A percentile compares a stretch with the other conserved stretches of the same genome.
These are phyloP conservation scores for Sapajus apella DNA, from an alignment of 2,113 vertebrate genomes.

Conservation along the genomic window DNA sequence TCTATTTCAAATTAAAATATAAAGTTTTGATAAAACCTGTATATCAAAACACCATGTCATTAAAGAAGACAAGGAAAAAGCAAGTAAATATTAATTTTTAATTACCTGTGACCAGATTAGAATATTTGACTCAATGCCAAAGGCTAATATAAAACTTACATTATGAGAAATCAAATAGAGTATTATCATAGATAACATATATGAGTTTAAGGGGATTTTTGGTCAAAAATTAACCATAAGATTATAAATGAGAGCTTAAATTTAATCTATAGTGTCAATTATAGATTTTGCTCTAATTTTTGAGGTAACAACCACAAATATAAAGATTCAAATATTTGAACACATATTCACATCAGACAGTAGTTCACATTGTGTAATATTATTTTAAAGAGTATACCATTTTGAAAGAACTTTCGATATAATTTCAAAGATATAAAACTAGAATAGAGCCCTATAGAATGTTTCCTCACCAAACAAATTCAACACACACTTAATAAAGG, in stretches of 20 bases:
- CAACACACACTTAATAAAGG: background rate
- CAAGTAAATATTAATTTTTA: slow-evolving; percentile 24
- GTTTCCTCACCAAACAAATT: background rate
- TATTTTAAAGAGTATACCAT: background rate
- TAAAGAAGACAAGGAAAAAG: background rate
- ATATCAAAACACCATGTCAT: background rate
- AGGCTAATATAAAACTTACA: background rate
- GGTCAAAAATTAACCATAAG: background rate
- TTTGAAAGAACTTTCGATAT: background rate
- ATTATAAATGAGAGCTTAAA: background rate
- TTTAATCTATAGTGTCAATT: background rate
- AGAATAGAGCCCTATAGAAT: background rate
- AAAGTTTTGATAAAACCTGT: background rate
- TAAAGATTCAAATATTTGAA: background rate
- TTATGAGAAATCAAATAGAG: background rate
- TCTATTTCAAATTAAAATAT: background rate
- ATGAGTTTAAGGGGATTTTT: background rate
- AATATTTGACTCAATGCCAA: background rate
- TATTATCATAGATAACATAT: background rate
- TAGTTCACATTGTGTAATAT: background rate
- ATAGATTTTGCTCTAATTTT: background rate
- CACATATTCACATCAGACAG: background rate
- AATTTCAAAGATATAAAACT: background rate
- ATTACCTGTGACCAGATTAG: background rate
- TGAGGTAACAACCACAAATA: background rate